Base-by-base conservation (phyloP, 2,113 vertebrate species). In the Lasiurus cinereus region DNA sequence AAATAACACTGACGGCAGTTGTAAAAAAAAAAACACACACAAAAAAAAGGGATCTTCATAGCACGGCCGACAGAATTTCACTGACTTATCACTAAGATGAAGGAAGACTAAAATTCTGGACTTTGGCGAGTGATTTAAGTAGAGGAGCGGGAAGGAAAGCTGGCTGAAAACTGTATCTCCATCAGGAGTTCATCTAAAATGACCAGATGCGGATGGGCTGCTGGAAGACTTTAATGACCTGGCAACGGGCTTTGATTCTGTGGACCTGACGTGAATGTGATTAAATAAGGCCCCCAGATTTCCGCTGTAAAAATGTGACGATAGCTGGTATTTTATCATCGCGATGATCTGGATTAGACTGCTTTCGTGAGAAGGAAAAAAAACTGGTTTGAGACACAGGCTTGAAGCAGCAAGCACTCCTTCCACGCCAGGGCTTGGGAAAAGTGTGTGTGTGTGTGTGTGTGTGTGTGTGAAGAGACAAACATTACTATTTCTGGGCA, bases 21-120 rank as follows among this genome's bases (percentile, higher is more conserved):
- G 10, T 90, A 94, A 94, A 94, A 94, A 14, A 50, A 50, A 89
- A 84, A 95, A 96, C 8, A 8, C 8, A n/a, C n/a, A 39, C 39
- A 88, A 94, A 94, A 94, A 94, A 89, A 84, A 95, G 95, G 62
- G n/a, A 56, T 89, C 94, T 87, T 84, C 90, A 36, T 43, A 95
- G 22, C 31, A 80, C 27, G 73, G 84, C 80, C 59, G 79, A 82
- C 5, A 93, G 76, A 90, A 84, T 76, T 43, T 92, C 6, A 84
- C 62, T n/a, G 87, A 84, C 12, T 69, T 91, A 90, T 62, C 27
- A 92, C 39, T 72, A 90, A 83, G 36, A 67, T 80, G 77, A 54
- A 83, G 11, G 31, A 76, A 91, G 86, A 93, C 39, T 46, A 29
- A 29, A 86, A 89, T 72, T 39, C 52, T 11, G 82, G 36, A 76